Percentiles rank a stretch among this genome's conserved stretches.
These are phyloP conservation scores for Pachypeltis micranthus DNA, from an alignment of 1,140 invertebrate genomes.

Conservation along the genomic window DNA sequence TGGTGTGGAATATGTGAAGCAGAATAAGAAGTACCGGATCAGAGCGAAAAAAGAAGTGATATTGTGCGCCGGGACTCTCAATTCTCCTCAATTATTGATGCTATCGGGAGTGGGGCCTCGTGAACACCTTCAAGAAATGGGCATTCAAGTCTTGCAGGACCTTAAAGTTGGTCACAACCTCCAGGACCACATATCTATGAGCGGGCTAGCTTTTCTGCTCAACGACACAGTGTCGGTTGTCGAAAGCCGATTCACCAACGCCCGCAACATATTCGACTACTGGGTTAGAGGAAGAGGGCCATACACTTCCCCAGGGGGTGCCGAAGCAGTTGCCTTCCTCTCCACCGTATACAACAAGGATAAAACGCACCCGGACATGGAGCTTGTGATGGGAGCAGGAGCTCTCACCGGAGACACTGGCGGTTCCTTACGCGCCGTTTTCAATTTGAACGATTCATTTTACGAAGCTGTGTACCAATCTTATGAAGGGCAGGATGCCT, in stretches of 20 bases:
- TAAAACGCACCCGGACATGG: conserved; percentile 50
- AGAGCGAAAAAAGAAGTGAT: conserved; percentile 51
- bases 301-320: conserved; percentile 34
- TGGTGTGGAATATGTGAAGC: conserved; percentile 51
- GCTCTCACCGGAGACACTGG: conserved; percentile 58
- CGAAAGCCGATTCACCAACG: conserved; percentile 48
- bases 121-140: conserved; percentile 51
- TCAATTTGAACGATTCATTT: conserved; percentile 28
- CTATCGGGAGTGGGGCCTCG: conserved; percentile 61
- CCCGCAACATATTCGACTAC: conserved; percentile 45
- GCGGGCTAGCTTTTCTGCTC: conserved; percentile 38
- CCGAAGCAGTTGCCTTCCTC: conserved; percentile 35
- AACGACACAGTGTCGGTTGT: conserved; percentile 42
- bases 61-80: conserved; percentile 52
- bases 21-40: conserved; percentile 37
- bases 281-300: conserved; percentile 31
- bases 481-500: conserved; percentile 32
- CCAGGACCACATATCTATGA: conserved; percentile 58
- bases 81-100: conserved; percentile 57
- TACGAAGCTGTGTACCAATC: conserved; percentile 25
- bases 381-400: conserved; percentile 62
- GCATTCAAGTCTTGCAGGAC: conserved; percentile 51
- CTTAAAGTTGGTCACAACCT: conserved; percentile 33
- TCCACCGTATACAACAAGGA: conserved; percentile 39
- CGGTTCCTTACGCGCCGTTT: conserved; percentile 45